These are phyloP conservation scores for Euwallacea fornicatus DNA, from an alignment of 1,140 invertebrate species.

Conservation along the genomic window DNA sequence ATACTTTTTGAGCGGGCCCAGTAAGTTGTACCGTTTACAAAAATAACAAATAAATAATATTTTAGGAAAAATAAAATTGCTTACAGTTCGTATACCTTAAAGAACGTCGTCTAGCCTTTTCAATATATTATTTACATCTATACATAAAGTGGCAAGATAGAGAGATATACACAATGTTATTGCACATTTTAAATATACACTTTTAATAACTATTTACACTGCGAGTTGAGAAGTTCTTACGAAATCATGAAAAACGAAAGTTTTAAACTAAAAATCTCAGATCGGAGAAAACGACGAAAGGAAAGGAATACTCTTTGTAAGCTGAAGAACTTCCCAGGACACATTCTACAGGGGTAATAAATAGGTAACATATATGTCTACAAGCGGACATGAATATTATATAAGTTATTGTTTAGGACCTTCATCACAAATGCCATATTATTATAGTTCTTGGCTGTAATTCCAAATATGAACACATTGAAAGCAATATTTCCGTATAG, in stretches of 20 bases:
- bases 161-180: conserved; percentile 53
- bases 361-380: conserved; percentile 34
- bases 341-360: conserved; percentile 22
- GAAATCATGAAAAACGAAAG: neutral
- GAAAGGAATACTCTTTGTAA: neutral
- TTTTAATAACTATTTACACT: conserved; percentile 21
- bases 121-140: conserved; percentile 50
- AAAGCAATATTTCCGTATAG: neutral
- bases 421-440: conserved; percentile 1
- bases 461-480: neutral
- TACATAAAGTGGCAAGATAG: conserved; percentile 51
- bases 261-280: neutral
- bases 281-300: neutral
- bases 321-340: conserved; percentile 25
- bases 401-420: conserved; percentile 8
- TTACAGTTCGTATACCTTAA: conserved; percentile 48
- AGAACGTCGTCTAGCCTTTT: conserved; percentile 31
- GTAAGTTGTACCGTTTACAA: neutral
- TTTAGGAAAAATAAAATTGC: conserved; percentile 24
- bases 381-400: conserved; percentile 25
- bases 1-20: neutral
- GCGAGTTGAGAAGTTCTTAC: neutral
- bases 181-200: conserved; percentile 54
- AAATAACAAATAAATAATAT: conserved; percentile 17
- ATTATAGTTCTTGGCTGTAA: neutral